A percentile compares a stretch with the other conserved stretches of the same genome.
These are phyloP conservation scores for Phocoena phocoena DNA, from an alignment of 2,113 vertebrate species.

Conservation along the genomic window DNA sequence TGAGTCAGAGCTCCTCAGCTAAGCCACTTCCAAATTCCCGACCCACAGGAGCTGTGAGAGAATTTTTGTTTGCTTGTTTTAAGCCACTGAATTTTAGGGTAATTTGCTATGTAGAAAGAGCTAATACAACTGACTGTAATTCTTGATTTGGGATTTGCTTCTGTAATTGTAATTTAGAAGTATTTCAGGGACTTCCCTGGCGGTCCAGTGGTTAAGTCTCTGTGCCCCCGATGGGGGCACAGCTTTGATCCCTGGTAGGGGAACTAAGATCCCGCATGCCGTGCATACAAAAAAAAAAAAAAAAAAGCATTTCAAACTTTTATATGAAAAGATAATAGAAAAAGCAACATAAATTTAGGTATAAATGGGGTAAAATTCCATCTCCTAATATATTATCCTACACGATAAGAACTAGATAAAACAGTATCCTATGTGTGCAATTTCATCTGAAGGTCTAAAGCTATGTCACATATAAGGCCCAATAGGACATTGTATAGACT, in stretches of 20 bases:
- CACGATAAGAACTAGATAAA: neutral
- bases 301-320: neutral
- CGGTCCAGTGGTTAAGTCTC: too few relatives aligned
- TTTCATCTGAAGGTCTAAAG: neutral
- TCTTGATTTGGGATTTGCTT: conserved; percentile 5
- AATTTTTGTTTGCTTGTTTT: neutral
- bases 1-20: neutral
- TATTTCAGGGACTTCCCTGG: neutral
- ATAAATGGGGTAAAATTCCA: neutral
- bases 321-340: neutral
- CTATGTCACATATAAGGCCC: neutral
- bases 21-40: neutral
- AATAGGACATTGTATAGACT: neutral
- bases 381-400: neutral
- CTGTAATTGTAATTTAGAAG: neutral
- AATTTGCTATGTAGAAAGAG: neutral
- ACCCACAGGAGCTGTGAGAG: neutral
- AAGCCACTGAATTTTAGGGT: neutral
- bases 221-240: too few relatives aligned
- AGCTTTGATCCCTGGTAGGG: too few relatives aligned
- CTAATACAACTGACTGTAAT: neutral
- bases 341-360: neutral
- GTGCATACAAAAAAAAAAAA: too few relatives aligned
- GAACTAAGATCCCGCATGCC: too few relatives aligned
- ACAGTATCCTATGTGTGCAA: neutral